A percentile compares a stretch with the other conserved stretches of the same genome.
phyloP scores from a whole-genome alignment of 1,140 invertebrate species.

The Danaus melanippus region DNA sequence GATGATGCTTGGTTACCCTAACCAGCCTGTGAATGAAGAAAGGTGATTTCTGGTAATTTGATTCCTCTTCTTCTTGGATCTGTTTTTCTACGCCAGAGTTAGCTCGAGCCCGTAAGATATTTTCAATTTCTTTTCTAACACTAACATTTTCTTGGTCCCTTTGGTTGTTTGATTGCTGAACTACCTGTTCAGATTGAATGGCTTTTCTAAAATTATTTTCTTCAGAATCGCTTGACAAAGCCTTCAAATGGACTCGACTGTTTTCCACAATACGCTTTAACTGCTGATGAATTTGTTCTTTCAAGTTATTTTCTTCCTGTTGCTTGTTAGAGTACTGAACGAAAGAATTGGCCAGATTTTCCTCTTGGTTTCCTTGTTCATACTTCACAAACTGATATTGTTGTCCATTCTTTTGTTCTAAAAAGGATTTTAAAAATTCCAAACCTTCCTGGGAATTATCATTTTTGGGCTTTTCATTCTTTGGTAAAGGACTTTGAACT shows the following conservation, averaged over 20 bases:
- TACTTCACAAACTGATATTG: too few species aligned
- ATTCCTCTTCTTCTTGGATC: slow-evolving; percentile 24
- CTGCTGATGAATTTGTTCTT: slow-evolving; percentile 9
- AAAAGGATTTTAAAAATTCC: too few species aligned
- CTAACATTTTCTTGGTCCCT: too few species aligned
- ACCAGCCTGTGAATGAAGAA: slow-evolving; percentile 31
- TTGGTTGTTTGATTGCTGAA: too few species aligned
- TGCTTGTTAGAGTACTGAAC: slow-evolving; percentile 4
- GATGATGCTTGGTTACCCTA: slow-evolving; percentile 25
- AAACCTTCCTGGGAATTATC: too few species aligned
- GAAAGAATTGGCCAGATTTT: too few species aligned
- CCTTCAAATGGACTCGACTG: slow-evolving; percentile 4
- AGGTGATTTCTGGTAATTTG: slow-evolving; percentile 28
- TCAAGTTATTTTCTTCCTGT: background rate
- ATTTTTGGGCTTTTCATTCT: too few species aligned
- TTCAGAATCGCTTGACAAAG: slow-evolving; percentile 1
- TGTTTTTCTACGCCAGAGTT: slow-evolving; percentile 29
- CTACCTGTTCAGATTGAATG: too few species aligned
- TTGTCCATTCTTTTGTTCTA: too few species aligned
- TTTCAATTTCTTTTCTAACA: slow-evolving; percentile 14
- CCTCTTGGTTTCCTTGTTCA: too few species aligned
- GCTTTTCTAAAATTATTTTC: background rate
- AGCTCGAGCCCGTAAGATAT: slow-evolving; percentile 7
- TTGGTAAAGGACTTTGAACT: too few species aligned
- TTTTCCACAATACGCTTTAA: slow-evolving; percentile 7